Evolutionary conservation across 2,888 invertebrate species (phyloP).

Genomic region (Tetranychus piercei): DNA sequence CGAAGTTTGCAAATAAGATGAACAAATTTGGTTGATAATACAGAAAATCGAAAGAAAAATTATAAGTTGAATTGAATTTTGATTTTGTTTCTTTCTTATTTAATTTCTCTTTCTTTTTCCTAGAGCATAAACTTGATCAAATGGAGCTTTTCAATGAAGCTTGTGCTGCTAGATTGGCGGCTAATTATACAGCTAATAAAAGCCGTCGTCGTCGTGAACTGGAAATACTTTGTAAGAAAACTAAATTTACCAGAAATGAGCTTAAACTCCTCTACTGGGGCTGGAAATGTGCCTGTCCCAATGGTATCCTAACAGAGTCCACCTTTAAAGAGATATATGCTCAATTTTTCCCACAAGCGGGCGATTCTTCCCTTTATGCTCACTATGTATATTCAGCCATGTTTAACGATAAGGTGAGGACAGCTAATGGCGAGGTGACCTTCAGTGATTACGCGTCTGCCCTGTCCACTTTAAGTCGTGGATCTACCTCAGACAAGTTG

Average conservation of each 20-base stretch:
- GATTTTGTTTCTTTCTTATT: not conserved
- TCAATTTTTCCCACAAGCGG: slow-evolving; percentile 95
- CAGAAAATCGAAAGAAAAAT: too few species aligned
- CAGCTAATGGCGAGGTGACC: slow-evolving; percentile 18
- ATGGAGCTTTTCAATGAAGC: slow-evolving; percentile 22
- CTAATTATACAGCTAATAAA: slow-evolving; percentile 16
- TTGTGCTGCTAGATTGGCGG: slow-evolving; percentile 18
- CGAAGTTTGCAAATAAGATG: too few species aligned
- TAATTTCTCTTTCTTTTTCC: not conserved
- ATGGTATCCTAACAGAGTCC: slow-evolving; percentile 67
- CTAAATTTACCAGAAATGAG: slow-evolving; percentile 75
- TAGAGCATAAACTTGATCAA: slow-evolving; percentile 22
- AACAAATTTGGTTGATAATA: too few species aligned
- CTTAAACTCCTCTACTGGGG: slow-evolving; percentile 86
- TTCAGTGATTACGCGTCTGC: slow-evolving; percentile 63
- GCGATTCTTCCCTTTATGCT: slow-evolving; percentile 37
- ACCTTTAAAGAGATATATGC: slow-evolving; percentile 89
- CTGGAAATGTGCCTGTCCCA: slow-evolving; percentile 51
- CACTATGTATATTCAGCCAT: slow-evolving; percentile 21
- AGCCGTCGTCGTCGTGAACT: slow-evolving; percentile 19
- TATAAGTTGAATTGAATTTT: not conserved
- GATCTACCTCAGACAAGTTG: slow-evolving; percentile 75
- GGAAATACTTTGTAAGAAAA: slow-evolving; percentile 65
- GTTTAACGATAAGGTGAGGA: slow-evolving; percentile 14
- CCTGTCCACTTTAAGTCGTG: slow-evolving; percentile 71